Evolutionary conservation across 2,113 vertebrate genomes (phyloP).

Genomic region (Syngnathoides biaculeatus): DNA sequence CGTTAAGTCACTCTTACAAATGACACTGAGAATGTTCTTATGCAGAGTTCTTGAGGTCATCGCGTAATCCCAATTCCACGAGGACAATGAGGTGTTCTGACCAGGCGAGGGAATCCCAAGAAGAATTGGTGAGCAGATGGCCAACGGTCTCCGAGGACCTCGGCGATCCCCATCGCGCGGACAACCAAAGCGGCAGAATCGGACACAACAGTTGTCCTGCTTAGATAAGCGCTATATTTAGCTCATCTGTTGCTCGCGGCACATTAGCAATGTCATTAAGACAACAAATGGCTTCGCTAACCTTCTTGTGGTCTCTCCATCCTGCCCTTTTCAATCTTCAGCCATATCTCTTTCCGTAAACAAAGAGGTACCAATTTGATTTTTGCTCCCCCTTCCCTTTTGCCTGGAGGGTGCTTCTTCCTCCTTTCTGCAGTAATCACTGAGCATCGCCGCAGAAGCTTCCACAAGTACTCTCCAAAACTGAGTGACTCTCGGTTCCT

Average conservation of each 20-base stretch:
- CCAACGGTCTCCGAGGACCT: conserved; percentile 51
- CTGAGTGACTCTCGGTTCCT: conserved; percentile 46
- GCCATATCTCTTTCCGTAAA: conserved; percentile 34
- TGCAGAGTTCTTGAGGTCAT: conserved; percentile 11
- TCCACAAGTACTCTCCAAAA: conserved; percentile 53
- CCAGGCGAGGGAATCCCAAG: conserved; percentile 44
- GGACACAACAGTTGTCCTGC: conserved; percentile 68
- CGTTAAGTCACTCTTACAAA: not conserved
- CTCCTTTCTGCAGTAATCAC: conserved; percentile 57
- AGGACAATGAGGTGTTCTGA: conserved; percentile 53
- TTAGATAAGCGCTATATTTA: conserved; percentile 70
- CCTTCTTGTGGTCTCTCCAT: conserved; percentile 46
- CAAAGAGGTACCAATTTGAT: conserved; percentile 40
- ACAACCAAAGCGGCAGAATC: conserved; percentile 61
- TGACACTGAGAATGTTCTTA: not conserved
- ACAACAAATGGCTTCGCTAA: conserved; percentile 56
- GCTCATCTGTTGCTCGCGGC: conserved; percentile 57
- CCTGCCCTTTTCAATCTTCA: conserved; percentile 43
- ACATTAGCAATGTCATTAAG: conserved; percentile 67
- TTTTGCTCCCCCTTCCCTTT: conserved; percentile 24
- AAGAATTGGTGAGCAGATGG: conserved; percentile 68
- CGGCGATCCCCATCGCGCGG: conserved; percentile 51
- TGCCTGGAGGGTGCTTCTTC: conserved; percentile 27
- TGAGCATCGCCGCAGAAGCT: conserved; percentile 57
- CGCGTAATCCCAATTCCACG: conserved; percentile 20